Evolutionary conservation across 2,888 invertebrate species (phyloP), one percentile per base, ranked within the genome.

Genomic region (Thecocarcelia acutangulata): DNA sequence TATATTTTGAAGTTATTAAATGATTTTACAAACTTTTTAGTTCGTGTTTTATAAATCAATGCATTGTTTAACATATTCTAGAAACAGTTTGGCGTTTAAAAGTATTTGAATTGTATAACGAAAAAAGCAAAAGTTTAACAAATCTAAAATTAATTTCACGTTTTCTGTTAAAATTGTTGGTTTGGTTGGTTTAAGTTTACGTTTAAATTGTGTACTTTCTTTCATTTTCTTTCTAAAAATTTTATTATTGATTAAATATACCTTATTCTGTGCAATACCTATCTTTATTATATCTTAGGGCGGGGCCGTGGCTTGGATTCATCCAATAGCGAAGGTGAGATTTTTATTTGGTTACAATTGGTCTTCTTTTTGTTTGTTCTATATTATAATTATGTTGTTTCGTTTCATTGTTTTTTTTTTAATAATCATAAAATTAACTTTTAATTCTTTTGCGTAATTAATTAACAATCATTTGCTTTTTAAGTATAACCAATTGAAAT

Each of bases 271-370:
- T 83, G 69, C 82, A 83, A 82, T 74, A 84, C 72, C 80, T 85
- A 85, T 85, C 80, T 86, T 86, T 87, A 86, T 87, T 85, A 85
- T 86, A 68, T 86, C 87, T 73, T 85, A 94, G 94, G 94, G 91
- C 94, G 94, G 91, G 93, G 93, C 91, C 93, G 94, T 90, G 93
- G 94, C 89, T 92, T 93, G 89, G 94, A 94, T 91, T 92, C 93
- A 87, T 92, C 94, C 87, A 93, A 94, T 85, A 93, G 94, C 84
- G 94, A 94, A 94, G 94, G 94, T 94, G 93, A 93, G 85, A 85
- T 83, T 79, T 84, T 64, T 58, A 52, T 81, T 82, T 81, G 80
- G 68, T 74, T 86, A 84, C 80, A 72, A 73, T 58, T 78, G 74
- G 56, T 66, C 80, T 83, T 81, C 21, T 77, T 80, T 63, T 52